phyloP scores from a whole-genome alignment of 2,797 vertebrate genomes.

The Rhinichthys osculus region DNA sequence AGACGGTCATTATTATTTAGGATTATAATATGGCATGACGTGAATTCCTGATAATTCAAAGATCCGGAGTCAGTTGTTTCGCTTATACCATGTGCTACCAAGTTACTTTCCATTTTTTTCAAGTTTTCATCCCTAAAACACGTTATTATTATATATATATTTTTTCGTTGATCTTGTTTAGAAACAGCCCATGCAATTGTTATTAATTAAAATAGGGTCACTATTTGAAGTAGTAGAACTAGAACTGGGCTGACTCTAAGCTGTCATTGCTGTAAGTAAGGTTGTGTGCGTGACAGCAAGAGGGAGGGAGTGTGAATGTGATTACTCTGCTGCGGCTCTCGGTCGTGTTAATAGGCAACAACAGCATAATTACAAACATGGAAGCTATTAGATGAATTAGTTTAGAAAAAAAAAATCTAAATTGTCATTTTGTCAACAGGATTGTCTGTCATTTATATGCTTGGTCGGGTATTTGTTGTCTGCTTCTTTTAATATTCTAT shows the following conservation, averaged over 20 bases:
- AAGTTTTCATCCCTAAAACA: background rate
- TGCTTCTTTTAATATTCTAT: background rate
- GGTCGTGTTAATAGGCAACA: conserved; percentile 4
- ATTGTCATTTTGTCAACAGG: background rate
- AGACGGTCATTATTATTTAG: background rate
- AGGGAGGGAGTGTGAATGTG: conserved; percentile 6
- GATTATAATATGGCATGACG: background rate
- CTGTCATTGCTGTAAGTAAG: conserved; percentile 4
- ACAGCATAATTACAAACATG: conserved; percentile 27
- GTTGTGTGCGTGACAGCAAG: conserved; percentile 4
- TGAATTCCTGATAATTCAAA: background rate
- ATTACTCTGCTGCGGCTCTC: conserved; percentile 4
- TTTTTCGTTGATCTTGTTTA: too few relatives aligned
- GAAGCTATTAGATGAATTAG: conserved; percentile 19
- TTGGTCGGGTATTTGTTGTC: background rate
- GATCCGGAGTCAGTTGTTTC: background rate
- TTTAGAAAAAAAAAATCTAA: background rate
- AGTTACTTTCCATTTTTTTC: too few relatives aligned
- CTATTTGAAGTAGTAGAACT: background rate
- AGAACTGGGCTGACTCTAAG: background rate
- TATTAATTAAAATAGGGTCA: background rate
- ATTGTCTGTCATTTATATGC: background rate
- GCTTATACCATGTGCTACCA: background rate
- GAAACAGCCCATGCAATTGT: background rate
- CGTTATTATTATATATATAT: too few relatives aligned